A percentile compares a stretch with the other conserved stretches of the same genome.
phyloP scores from a whole-genome alignment of 2,113 vertebrate species.

The Peromyscus leucopus region DNA sequence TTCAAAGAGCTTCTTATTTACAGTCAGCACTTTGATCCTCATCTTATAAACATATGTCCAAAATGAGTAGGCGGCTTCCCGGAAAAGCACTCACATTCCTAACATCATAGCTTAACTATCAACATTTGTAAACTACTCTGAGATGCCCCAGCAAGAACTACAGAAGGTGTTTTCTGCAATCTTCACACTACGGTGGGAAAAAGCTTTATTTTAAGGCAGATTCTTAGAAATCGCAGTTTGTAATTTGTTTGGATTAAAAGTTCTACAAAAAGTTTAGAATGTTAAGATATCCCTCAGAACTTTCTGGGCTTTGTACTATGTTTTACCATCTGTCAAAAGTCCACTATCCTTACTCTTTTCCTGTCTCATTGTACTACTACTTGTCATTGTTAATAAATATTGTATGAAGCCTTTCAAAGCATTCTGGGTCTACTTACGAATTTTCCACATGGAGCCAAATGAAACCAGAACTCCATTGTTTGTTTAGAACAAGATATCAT shows the following conservation, averaged over 20 bases:
- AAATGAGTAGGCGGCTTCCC: slow-evolving; percentile 19
- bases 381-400: background rate
- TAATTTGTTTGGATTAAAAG: background rate
- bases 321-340: background rate
- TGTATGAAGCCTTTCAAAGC: background rate
- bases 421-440: background rate
- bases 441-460: background rate
- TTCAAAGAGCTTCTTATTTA: slow-evolving; percentile 42
- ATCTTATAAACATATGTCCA: background rate
- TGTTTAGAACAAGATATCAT: background rate
- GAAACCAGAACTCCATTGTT: background rate
- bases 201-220: slow-evolving; percentile 15
- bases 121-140: background rate
- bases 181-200: background rate
- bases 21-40: slow-evolving; percentile 28
- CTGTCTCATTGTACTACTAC: background rate
- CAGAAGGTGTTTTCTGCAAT: background rate
- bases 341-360: background rate
- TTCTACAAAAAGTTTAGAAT: background rate
- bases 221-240: background rate
- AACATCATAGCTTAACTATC: background rate
- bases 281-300: background rate
- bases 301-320: background rate
- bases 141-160: background rate
- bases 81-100: background rate